Base-by-base conservation (phyloP, 2,888 invertebrate species). In the Macropis europaea region DNA sequence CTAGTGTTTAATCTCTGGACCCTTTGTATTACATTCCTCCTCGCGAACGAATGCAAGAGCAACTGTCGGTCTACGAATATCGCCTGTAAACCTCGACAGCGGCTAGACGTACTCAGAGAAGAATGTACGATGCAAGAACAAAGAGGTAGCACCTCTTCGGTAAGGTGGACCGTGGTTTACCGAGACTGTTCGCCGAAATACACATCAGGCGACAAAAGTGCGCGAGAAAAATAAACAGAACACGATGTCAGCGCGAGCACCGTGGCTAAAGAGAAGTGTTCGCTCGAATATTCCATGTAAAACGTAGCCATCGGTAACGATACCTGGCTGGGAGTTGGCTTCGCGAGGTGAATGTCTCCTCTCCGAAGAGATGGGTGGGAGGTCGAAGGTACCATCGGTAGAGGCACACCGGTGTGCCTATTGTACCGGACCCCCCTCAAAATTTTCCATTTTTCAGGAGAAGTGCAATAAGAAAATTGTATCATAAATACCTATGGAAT, bases 261-360 rank as follows among this genome's bases (percentile, higher is more conserved):
- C 17, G 54, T 36, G 56, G 53, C 32, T 38, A 60, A 38, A 68
- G 68, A 57, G 68, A 57, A 73, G 66, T 69, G 66, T 48, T 64
- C 62, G 30, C 50, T 22, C 42, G 67, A 60, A 63, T 47, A 62
- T 53, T 34, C 45, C 47, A 53, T 45, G 64, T 66, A 48, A 57
- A 57, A 74, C 50, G 53, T 43, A 77, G 66, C 57, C 53, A 54
- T 57, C 47, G 64, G 67, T 69, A 77, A 53, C 59, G 64, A 77
- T 81, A 73, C 68, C 54, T 73, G 60, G 60, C 64, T 78, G 75
- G 77, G 79, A 82, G 83, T 81, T 82, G 79, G 81, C 73, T 76
- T 63, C 56, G 56, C 74, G 86, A 87, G 87, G 87, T 87, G 87
- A 87, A 87, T 86, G 87, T 84, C 87, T 87, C 83, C 84, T 82